Conservation (phyloP, 2,888 invertebrate species). For the Scaeva pyrastri region DNA sequence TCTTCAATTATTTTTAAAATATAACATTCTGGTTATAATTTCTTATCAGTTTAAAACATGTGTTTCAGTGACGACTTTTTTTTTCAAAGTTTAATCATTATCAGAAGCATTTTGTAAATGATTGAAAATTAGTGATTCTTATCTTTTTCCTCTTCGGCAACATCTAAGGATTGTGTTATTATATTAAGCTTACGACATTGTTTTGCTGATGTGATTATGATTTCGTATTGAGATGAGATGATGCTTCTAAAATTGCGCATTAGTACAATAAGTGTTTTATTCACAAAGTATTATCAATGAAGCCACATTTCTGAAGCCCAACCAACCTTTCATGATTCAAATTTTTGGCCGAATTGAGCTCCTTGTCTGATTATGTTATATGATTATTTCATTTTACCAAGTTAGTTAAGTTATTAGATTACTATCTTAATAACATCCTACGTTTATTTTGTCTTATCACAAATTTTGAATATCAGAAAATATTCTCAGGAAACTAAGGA, state of each 20-base stretch:
- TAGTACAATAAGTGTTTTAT: neutral
- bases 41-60: constrained; percentile 41
- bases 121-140: constrained; percentile 16
- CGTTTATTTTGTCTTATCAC: too few relatives aligned
- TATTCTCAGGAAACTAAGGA: neutral
- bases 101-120: constrained; percentile 1
- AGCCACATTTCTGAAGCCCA: neutral
- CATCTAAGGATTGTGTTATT: constrained; percentile 27
- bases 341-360: too few relatives aligned
- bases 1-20: too few relatives aligned
- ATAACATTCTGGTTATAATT: neutral
- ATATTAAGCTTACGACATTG: neutral
- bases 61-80: constrained; percentile 29
- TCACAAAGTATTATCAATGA: neutral
- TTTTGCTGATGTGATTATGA: constrained; percentile 1
- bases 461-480: neutral
- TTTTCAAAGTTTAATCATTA: neutral
- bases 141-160: constrained; percentile 22
- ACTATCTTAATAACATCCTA: too few relatives aligned
- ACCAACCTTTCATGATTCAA: too few relatives aligned
- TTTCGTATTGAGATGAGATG: neutral
- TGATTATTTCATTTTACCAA: too few relatives aligned
- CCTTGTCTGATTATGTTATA: too few relatives aligned
- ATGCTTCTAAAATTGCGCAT: neutral
- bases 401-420: too few relatives aligned